Conservation (phyloP, 2,113 vertebrate genomes). For the zebrafish (Danio rerio) region GRCz12tu NC_133196.1:22719501-22720000, state of each 20-base stretch:
- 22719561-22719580: background rate
- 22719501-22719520: background rate
- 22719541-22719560: background rate
- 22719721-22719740: background rate
- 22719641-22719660: background rate
- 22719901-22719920: too few relatives aligned
- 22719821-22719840: background rate
- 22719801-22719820: background rate
- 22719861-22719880: too few relatives aligned
- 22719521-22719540: background rate
- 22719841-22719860: too few relatives aligned
- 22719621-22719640: background rate
- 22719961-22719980: too few relatives aligned
- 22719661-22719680: background rate
- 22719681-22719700: background rate
- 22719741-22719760: background rate
- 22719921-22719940: too few relatives aligned
- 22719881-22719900: too few relatives aligned
- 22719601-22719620: background rate
- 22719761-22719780: background rate
- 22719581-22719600: slow-evolving; percentile 11
- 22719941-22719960: too few relatives aligned
- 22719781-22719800: background rate
- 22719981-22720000: too few relatives aligned
- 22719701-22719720: background rate